A percentile compares a stretch with the other conserved stretches of the same genome.
These are phyloP conservation scores for Drosophila bifasciata DNA, from an alignment of 1,140 invertebrate species.

Conservation along the genomic window DNA sequence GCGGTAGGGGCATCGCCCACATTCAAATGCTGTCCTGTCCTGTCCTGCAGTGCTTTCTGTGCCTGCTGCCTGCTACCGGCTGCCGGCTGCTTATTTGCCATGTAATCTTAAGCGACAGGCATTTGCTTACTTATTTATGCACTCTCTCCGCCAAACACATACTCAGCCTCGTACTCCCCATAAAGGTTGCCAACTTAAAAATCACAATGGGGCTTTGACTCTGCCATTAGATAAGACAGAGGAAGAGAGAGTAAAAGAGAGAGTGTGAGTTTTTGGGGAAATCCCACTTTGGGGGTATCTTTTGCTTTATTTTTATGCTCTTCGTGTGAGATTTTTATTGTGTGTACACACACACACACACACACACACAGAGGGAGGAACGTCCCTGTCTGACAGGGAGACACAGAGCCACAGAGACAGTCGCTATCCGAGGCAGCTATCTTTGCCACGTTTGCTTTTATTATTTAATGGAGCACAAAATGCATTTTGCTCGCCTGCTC, in stretches of 20 bases:
- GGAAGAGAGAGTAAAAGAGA: constrained; percentile 17
- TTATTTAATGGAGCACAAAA: constrained; percentile 83
- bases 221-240: constrained; percentile 68
- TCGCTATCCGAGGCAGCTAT: constrained; percentile 61
- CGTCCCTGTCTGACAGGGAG: not conserved
- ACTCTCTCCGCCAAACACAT: constrained; percentile 55
- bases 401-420: constrained; percentile 56
- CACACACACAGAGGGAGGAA: constrained; percentile 17
- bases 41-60: constrained; percentile 20
- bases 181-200: constrained; percentile 75
- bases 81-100: constrained; percentile 70
- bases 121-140: constrained; percentile 83
- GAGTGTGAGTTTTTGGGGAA: constrained; percentile 15
- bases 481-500: constrained; percentile 66
- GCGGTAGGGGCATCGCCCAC: constrained; percentile 53
- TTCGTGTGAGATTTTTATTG: constrained; percentile 82
- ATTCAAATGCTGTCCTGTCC: constrained; percentile 80
- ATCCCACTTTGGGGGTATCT: constrained; percentile 38
- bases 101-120: constrained; percentile 82
- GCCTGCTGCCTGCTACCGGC: constrained; percentile 21
- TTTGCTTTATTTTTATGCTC: constrained; percentile 78
- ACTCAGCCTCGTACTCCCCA: constrained; percentile 26
- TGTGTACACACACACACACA: constrained; percentile 53
- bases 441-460: constrained; percentile 80
- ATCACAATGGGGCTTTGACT: constrained; percentile 80